Conservation (phyloP, 2,888 invertebrate species). For the Rotaria magnacalcarata region DNA sequence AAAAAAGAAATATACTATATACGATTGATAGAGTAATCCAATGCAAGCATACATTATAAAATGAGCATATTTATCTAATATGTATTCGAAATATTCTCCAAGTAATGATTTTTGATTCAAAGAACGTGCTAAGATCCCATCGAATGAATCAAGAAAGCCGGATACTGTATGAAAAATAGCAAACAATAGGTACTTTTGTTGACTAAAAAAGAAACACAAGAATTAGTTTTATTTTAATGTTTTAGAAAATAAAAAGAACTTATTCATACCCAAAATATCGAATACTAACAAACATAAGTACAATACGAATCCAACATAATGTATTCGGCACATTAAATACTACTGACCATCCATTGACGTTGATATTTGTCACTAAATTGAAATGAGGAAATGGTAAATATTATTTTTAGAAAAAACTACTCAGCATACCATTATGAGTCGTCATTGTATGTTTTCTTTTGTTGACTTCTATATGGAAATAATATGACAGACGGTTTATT, state of each 20-base stretch:
- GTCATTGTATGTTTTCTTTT: background rate
- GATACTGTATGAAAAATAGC: background rate
- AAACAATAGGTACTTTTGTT: background rate
- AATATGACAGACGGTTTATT: background rate
- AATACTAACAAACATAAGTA: background rate
- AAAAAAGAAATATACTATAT: background rate
- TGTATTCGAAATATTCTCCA: background rate
- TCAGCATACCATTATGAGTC: background rate
- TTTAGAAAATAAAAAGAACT: background rate
- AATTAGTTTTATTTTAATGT: no score
- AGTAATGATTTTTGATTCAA: background rate
- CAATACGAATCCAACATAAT: background rate
- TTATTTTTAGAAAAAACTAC: background rate
- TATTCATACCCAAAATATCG: conserved; percentile 3
- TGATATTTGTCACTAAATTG: background rate
- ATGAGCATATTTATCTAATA: conserved; percentile 13
- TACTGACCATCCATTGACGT: background rate
- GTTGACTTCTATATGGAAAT: background rate
- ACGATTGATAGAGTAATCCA: background rate
- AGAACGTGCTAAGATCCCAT: background rate
- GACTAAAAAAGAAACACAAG: background rate
- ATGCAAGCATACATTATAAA: background rate
- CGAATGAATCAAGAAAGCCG: background rate
- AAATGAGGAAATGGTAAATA: background rate
- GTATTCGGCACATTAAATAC: conserved; percentile 6